These are phyloP conservation scores for Meteorus colon DNA, from an alignment of 2,888 invertebrate species.

Conservation along the genomic window DNA sequence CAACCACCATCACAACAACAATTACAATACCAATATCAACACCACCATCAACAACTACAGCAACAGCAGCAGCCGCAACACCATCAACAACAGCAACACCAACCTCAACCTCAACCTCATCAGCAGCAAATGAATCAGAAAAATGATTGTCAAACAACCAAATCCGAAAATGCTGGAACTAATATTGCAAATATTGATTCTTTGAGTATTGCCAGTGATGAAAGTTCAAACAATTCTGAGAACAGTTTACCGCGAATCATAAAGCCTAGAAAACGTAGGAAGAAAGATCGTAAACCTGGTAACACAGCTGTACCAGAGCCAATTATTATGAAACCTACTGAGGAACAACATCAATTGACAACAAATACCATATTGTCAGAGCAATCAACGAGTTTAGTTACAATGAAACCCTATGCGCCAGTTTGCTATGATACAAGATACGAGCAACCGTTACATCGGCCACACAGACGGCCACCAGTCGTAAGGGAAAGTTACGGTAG, in stretches of 20 bases:
- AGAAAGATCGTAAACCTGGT: slow-evolving; percentile 88
- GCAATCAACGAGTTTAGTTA: slow-evolving; percentile 62
- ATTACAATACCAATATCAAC: slow-evolving; percentile 64
- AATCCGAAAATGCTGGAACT: slow-evolving; percentile 54
- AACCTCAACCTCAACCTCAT: slow-evolving; percentile 47
- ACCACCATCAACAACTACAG: slow-evolving; percentile 37
- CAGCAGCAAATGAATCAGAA: slow-evolving; percentile 68
- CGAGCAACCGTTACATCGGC: slow-evolving; percentile 63
- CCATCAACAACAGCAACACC: slow-evolving; percentile 44
- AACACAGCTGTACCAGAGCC: slow-evolving; percentile 46
- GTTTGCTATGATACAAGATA: slow-evolving; percentile 66
- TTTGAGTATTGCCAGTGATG: slow-evolving; percentile 84
- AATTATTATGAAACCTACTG: slow-evolving; percentile 58
- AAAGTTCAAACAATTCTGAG: slow-evolving; percentile 82
- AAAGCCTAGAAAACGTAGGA: slow-evolving; percentile 90
- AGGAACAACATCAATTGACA: slow-evolving; percentile 55
- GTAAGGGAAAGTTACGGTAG: slow-evolving; percentile 63
- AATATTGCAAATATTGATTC: slow-evolving; percentile 79
- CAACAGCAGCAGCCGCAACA: slow-evolving; percentile 64
- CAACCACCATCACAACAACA: slow-evolving; percentile 45
- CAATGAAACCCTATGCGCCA: slow-evolving; percentile 74
- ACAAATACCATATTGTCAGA: slow-evolving; percentile 52
- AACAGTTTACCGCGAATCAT: slow-evolving; percentile 90
- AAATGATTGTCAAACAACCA: slow-evolving; percentile 67
- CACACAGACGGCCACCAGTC: slow-evolving; percentile 61